Percentiles rank a stretch among this genome's conserved stretches.
phyloP scores from a whole-genome alignment of 2,888 invertebrate species.

The Pocota personata region DNA sequence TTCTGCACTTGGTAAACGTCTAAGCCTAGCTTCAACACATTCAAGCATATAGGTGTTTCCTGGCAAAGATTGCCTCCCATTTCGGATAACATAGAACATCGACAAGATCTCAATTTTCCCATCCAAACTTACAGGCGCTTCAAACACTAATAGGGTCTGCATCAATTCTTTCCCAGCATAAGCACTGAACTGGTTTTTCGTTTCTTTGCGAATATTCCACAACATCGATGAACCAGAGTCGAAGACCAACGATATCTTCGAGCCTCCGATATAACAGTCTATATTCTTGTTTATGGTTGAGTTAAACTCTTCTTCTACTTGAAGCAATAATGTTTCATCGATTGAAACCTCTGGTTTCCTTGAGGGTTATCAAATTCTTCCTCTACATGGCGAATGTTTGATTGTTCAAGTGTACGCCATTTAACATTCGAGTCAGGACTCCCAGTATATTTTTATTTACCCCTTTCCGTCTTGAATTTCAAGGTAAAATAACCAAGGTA shows the following conservation, averaged over 20 bases:
- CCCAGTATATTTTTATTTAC: not conserved
- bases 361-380: not conserved
- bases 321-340: not conserved
- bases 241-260: not conserved
- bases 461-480: not conserved
- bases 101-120: not conserved
- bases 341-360: not conserved
- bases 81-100: not conserved
- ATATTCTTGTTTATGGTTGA: not conserved
- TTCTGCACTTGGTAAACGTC: not conserved
- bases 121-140: not conserved
- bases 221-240: not conserved
- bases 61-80: not conserved
- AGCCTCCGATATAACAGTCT: not conserved
- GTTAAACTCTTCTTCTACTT: not conserved
- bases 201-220: not conserved
- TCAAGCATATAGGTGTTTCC: not conserved
- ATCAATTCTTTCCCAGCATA: not conserved
- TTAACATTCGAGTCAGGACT: not conserved
- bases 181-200: not conserved
- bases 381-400: not conserved
- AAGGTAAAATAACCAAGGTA: not conserved
- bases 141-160: not conserved
- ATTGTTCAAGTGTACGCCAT: not conserved
- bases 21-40: not conserved